These are phyloP conservation scores for Pomatostomus ruficeps DNA, from an alignment of 2,113 vertebrate genomes.

Conservation along the genomic window DNA sequence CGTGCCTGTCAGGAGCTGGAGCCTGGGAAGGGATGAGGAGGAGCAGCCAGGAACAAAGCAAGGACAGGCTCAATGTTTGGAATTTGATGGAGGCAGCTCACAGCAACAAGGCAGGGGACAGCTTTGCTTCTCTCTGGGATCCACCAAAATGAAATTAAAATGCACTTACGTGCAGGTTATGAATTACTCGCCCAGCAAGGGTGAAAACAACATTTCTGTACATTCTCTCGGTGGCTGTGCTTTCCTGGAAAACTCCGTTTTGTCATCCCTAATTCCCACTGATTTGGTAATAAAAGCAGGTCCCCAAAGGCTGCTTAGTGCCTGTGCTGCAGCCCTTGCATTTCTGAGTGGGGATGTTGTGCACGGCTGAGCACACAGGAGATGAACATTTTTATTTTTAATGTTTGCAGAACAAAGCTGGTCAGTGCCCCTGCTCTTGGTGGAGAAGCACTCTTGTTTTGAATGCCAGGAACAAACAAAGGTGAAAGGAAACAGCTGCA, in stretches of 20 bases:
- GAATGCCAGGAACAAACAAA: not conserved
- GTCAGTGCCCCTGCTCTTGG: not conserved
- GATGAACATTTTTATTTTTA: not conserved
- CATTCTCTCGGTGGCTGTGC: not conserved
- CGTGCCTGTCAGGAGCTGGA: not conserved
- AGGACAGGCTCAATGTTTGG: not conserved
- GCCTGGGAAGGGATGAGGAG: not conserved
- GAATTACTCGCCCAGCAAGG: not conserved
- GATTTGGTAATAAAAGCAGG: not conserved
- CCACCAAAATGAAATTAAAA: constrained; percentile 2
- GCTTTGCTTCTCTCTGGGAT: not conserved
- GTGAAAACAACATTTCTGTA: not conserved
- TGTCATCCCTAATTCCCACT: not conserved
- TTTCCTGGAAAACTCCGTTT: not conserved
- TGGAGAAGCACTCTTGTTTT: not conserved
- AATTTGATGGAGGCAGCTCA: not conserved
- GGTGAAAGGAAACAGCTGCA: not conserved
- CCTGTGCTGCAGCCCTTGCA: not conserved
- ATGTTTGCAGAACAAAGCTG: not conserved
- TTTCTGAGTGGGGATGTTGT: not conserved
- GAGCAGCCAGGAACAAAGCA: not conserved
- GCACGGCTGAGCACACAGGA: rapidly evolving
- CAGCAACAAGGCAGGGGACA: not conserved
- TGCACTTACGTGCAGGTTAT: not conserved
- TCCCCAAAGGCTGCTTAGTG: not conserved